Conservation (phyloP, 2,888 invertebrate species). For the Scrobipalpa costella region DNA sequence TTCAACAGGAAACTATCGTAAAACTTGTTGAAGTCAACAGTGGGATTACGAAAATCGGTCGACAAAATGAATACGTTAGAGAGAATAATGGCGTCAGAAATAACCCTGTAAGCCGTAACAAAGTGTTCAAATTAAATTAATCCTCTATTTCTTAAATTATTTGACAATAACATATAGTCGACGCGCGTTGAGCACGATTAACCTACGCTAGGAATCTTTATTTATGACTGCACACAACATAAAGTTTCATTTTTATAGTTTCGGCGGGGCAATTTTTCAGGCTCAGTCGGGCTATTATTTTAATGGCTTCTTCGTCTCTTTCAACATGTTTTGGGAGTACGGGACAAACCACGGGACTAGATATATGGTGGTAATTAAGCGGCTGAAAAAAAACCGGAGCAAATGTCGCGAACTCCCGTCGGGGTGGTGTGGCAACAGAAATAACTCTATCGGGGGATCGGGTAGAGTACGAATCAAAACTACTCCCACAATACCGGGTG, state of each 20-base stretch:
- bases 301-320: conserved; percentile 47
- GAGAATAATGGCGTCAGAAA: conserved; percentile 48
- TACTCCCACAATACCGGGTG: too few relatives aligned
- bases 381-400: conserved; percentile 58
- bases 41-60: conserved; percentile 33
- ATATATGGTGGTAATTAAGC: conserved; percentile 69
- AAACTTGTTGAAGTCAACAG: conserved; percentile 25
- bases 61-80: conserved; percentile 44
- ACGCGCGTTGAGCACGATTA: conserved; percentile 51
- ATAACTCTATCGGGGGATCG: conserved; percentile 43
- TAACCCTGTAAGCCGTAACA: conserved; percentile 60
- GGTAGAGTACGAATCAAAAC: not conserved
- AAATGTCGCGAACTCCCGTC: conserved; percentile 58
- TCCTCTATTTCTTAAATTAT: conserved; percentile 62
- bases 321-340: conserved; percentile 45
- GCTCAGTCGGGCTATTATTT: conserved; percentile 51
- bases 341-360: conserved; percentile 43
- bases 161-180: conserved; percentile 70
- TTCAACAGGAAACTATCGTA: conserved; percentile 20
- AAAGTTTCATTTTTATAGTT: conserved; percentile 54
- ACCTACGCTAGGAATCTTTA: conserved; percentile 36
- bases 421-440: conserved; percentile 63
- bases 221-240: conserved; percentile 37
- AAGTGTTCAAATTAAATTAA: conserved; percentile 68
- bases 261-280: conserved; percentile 52